Percentiles rank a stretch among this genome's conserved stretches.
Conservation (phyloP, 2,888 invertebrate genomes). For the Psococerastis gibbosa region DNA sequence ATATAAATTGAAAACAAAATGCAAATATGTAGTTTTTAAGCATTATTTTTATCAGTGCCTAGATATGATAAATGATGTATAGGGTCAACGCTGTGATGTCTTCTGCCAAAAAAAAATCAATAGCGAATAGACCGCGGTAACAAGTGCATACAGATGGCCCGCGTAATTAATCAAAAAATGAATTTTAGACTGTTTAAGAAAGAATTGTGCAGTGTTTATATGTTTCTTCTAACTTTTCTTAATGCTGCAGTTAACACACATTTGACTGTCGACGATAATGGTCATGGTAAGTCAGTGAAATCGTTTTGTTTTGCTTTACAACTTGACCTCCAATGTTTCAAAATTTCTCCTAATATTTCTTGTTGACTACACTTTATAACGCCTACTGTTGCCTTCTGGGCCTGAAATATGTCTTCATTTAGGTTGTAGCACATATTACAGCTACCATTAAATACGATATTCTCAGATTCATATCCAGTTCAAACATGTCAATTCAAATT, state of each 20-base stretch:
- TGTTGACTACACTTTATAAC: no score
- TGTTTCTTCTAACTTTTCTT: constrained; percentile 45
- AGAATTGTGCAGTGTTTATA: constrained; percentile 31
- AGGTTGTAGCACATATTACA: no score
- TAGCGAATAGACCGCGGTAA: constrained; percentile 15
- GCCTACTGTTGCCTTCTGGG: no score
- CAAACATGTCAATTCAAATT: no score
- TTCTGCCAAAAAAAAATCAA: constrained; percentile 14
- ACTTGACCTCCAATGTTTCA: constrained; percentile 28
- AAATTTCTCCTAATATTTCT: no score
- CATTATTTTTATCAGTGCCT: no score
- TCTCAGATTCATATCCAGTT: no score
- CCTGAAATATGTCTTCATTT: no score
- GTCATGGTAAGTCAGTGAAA: constrained; percentile 40
- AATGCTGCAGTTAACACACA: constrained; percentile 46
- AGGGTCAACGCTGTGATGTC: constrained; percentile 6
- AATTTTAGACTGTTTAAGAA: constrained; percentile 12
- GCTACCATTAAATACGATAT: no score
- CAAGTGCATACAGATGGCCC: neutral
- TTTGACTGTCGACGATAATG: constrained; percentile 51
- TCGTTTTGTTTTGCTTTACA: constrained; percentile 26
- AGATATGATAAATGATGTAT: no score
- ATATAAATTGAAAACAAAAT: no score
- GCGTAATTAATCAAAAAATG: constrained; percentile 10
- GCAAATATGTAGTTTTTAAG: no score